Evolutionary conservation across 2,888 invertebrate genomes (phyloP).

Genomic region (Hipparchia semele): DNA sequence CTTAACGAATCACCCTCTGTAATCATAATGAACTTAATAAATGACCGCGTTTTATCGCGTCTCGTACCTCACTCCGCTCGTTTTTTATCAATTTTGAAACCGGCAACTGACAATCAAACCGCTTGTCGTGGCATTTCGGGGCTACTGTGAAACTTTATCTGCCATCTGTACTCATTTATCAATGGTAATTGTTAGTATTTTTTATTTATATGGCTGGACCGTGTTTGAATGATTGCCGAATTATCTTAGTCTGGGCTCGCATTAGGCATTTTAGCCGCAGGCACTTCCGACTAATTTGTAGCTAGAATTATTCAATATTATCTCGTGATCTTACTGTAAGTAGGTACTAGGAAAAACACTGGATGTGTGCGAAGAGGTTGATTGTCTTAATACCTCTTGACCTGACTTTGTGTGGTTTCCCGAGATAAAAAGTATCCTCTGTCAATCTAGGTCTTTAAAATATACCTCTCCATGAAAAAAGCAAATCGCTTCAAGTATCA

Average conservation of each 20-base stretch:
- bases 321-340: too few relatives aligned
- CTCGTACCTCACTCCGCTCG: conserved; percentile 38
- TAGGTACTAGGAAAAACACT: too few relatives aligned
- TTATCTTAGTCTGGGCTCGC: not conserved
- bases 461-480: too few relatives aligned
- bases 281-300: not conserved
- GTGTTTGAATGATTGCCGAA: conserved; percentile 1
- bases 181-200: conserved; percentile 34
- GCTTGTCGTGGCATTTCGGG: conserved; percentile 31
- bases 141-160: conserved; percentile 45
- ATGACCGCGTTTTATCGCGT: conserved; percentile 48
- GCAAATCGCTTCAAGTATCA: too few relatives aligned
- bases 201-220: conserved; percentile 6
- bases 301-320: too few relatives aligned
- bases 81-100: conserved; percentile 45
- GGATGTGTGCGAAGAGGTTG: too few relatives aligned
- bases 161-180: conserved; percentile 39
- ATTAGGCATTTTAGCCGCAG: not conserved
- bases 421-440: too few relatives aligned
- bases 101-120: conserved; percentile 36
- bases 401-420: too few relatives aligned
- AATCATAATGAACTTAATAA: conserved; percentile 55
- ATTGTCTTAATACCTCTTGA: too few relatives aligned
- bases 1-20: conserved; percentile 50
- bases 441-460: too few relatives aligned